These are phyloP conservation scores for Colius striatus DNA, from an alignment of 2,113 vertebrate species.

Conservation along the genomic window DNA sequence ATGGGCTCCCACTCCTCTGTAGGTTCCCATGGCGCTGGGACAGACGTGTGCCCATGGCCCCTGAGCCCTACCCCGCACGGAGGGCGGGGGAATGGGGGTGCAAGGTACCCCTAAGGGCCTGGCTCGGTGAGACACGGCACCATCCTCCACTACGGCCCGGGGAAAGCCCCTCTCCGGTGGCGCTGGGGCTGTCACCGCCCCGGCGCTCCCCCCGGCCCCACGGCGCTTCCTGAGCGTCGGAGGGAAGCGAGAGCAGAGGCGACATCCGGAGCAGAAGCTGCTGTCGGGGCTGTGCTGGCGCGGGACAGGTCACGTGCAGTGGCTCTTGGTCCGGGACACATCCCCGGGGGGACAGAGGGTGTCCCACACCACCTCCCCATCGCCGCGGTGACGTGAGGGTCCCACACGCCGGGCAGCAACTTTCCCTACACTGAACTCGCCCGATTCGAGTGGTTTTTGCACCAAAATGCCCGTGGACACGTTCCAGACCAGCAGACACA, in stretches of 20 bases:
- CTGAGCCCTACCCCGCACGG: rapidly evolving
- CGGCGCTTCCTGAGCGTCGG: not conserved
- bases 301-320: not conserved
- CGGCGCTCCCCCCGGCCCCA: not conserved
- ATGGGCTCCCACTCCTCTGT: not conserved
- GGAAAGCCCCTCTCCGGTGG: not conserved
- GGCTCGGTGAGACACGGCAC: rapidly evolving
- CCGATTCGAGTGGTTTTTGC: not conserved
- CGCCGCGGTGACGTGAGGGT: not conserved
- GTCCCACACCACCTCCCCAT: not conserved
- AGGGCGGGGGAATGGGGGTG: not conserved
- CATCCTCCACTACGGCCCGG: not conserved
- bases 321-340: rapidly evolving
- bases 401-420: rapidly evolving
- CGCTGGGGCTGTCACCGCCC: not conserved
- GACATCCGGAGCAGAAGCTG: constrained; percentile 42
- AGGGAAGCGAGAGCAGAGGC: not conserved
- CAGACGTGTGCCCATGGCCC: rapidly evolving
- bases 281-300: not conserved
- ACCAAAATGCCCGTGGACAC: rapidly evolving
- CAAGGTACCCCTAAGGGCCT: not conserved
- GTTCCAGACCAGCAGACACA: rapidly evolving
- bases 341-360: not conserved
- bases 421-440: not conserved
- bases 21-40: not conserved